Evolutionary conservation across 2,113 vertebrate genomes (phyloP), one percentile per base, ranked within the genome.

Genomic region (Aspiorhynchus laticeps): DNA sequence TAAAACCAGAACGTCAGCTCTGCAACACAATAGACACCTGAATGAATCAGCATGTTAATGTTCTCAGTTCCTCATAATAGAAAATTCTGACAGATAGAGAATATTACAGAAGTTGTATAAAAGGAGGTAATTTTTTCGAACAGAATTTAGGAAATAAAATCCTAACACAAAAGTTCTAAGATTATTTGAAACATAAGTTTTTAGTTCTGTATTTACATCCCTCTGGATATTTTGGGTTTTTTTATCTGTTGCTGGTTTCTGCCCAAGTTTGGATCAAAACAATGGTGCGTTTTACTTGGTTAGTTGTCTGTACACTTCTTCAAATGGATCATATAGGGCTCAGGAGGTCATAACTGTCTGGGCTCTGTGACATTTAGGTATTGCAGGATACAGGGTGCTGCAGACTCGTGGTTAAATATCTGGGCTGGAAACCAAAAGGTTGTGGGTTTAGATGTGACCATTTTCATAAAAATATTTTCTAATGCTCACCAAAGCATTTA

Each of bases 1-100:
- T 98, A 97, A 87, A 96, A 96, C 98, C 98, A 99, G 93, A 98
- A 99, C 11, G 97, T 97, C 4, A 98, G 43, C 81, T 90, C 87
- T 87, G 69, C 24, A 73, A 88, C 61, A 26, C 31, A 38, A 41
- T 76, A 86, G 21, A 78, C 24, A 41, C 12, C 51, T 43, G 43
- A 9, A 61, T 61, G 24, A 53, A 82, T 21, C 17, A 24, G 7
- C 69, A 12, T 36, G 24, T 38, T 6, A 38, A 36, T 38, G 5
- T 17, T 56, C n/a, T 53, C 31, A 53, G 28, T 83, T 83, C 80
- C 81, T 5, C 8, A 46, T 82, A 31, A 67, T 7, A 17, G 2
- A 80, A 5, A n/a, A 38, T 12, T 41, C 56, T 17, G 71, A 74
- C n/a, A 63, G 33, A 43, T 24, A 73, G 2, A 46, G 0, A 46